phyloP scores from a whole-genome alignment of 2,888 invertebrate genomes.

The Acleris emargana region DNA sequence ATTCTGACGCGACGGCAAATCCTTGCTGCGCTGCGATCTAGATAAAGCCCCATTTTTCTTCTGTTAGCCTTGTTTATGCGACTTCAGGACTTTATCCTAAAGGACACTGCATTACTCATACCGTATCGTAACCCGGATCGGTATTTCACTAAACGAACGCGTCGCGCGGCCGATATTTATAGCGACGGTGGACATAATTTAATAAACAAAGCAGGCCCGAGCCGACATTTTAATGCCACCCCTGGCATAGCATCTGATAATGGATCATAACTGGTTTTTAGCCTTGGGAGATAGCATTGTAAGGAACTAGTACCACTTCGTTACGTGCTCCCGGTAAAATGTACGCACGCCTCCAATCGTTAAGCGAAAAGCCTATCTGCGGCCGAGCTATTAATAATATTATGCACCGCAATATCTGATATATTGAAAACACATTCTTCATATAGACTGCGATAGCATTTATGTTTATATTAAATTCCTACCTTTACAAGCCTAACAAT shows the following conservation, averaged over 20 bases:
- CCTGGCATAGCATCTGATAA: conserved; percentile 80
- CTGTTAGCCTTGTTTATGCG: conserved; percentile 59
- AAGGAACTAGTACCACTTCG: conserved; percentile 75
- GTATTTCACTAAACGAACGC: conserved; percentile 82
- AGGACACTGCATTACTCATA: conserved; percentile 75
- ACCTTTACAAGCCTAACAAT: background rate
- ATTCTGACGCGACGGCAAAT: conserved; percentile 43
- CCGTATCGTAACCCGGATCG: conserved; percentile 74
- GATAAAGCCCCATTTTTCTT: conserved; percentile 64
- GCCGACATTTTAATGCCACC: conserved; percentile 78
- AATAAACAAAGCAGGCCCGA: conserved; percentile 81
- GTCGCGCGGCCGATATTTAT: conserved; percentile 72
- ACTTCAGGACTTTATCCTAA: conserved; percentile 67
- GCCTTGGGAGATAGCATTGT: conserved; percentile 79
- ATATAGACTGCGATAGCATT: conserved; percentile 4
- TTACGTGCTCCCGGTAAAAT: conserved; percentile 76
- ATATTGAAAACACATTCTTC: conserved; percentile 40
- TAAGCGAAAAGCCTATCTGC: conserved; percentile 70
- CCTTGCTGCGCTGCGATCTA: conserved; percentile 52
- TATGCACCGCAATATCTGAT: conserved; percentile 69
- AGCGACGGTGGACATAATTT: conserved; percentile 80
- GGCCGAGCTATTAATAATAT: conserved; percentile 74
- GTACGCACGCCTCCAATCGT: conserved; percentile 62
- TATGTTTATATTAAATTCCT: conserved; percentile 19
- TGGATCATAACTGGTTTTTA: conserved; percentile 79